A percentile compares a stretch with the other conserved stretches of the same genome.
Evolutionary conservation across 2,113 vertebrate genomes (phyloP).

Genomic region (Oncorhynchus mykiss): DNA sequence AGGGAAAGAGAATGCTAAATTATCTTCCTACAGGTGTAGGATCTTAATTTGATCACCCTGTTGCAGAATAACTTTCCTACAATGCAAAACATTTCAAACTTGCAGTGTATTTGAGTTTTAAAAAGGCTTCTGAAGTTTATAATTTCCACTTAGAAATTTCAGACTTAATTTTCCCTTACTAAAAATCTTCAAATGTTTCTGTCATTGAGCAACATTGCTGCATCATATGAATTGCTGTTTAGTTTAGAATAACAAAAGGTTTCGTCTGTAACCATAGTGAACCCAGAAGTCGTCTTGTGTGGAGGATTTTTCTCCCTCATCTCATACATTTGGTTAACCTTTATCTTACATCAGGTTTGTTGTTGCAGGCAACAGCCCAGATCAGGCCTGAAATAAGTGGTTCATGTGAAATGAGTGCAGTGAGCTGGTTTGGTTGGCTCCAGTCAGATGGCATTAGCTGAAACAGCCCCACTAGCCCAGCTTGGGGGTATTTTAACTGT

Average conservation of each 20-base stretch:
- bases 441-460: conserved; percentile 31
- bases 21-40: no score
- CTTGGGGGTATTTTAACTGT: conserved; percentile 68
- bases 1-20: no score
- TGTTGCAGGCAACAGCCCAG: conserved; percentile 53
- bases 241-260: conserved; percentile 53
- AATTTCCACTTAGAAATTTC: no score
- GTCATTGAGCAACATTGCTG: no score
- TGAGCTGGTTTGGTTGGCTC: conserved; percentile 13
- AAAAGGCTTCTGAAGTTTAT: no score
- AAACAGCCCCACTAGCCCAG: conserved; percentile 25
- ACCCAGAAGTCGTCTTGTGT: conserved; percentile 59
- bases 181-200: no score
- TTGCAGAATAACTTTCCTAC: no score
- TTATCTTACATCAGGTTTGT: conserved; percentile 69
- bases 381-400: conserved; percentile 53
- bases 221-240: conserved; percentile 18
- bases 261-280: conserved; percentile 30
- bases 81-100: no score
- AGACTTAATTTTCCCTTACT: no score
- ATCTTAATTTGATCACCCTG: no score
- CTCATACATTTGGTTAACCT: conserved; percentile 65
- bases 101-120: no score
- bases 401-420: conserved; percentile 29
- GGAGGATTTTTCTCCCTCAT: conserved; percentile 28